Conservation (phyloP, 2,113 vertebrate genomes). For the Pandion haliaetus region DNA sequence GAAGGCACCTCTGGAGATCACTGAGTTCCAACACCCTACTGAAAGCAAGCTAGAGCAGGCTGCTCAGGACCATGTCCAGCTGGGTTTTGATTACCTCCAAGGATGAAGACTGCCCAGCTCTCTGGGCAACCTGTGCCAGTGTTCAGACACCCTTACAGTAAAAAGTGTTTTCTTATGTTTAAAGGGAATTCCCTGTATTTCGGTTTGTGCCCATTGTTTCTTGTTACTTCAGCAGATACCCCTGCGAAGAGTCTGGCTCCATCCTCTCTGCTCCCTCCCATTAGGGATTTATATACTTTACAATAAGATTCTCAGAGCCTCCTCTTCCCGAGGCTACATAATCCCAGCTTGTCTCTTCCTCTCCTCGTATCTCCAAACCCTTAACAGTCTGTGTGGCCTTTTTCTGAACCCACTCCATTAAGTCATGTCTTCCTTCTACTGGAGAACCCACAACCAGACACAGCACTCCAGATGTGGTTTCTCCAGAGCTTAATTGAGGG, state of each 20-base stretch:
- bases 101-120: not conserved
- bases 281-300: not conserved
- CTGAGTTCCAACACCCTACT: not conserved
- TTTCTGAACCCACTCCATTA: not conserved
- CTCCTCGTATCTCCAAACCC: not conserved
- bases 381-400: not conserved
- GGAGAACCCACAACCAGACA: not conserved
- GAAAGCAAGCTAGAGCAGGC: not conserved
- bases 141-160: not conserved
- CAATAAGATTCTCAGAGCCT: not conserved
- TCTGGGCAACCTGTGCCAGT: not conserved
- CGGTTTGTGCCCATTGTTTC: not conserved
- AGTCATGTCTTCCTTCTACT: not conserved
- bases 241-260: not conserved
- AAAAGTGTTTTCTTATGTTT: not conserved
- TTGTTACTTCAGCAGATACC: not conserved
- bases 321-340: not conserved
- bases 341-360: not conserved
- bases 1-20: not conserved
- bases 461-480: not conserved
- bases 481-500: not conserved
- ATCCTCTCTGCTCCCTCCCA: not conserved
- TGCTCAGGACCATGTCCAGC: not conserved
- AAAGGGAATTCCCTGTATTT: not conserved
- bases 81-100: not conserved